Percentiles rank a stretch among this genome's conserved stretches.
phyloP scores from a whole-genome alignment of 2,797 vertebrate species.

The Gymnodraco acuticeps region DNA sequence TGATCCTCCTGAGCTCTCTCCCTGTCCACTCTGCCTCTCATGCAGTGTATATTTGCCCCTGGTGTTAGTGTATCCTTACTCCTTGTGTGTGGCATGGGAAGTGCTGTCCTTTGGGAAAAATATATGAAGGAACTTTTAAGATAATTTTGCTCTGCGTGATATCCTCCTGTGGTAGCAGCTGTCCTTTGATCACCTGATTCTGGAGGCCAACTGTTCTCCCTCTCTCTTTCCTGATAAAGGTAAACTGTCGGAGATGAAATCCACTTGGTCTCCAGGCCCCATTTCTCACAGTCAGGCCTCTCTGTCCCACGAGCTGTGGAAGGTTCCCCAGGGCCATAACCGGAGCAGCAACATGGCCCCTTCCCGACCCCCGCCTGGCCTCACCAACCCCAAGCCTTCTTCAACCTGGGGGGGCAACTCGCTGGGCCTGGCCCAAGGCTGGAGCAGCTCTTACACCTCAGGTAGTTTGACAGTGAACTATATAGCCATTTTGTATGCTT shows the following conservation, averaged over 20 bases:
- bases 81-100: conserved; percentile 60
- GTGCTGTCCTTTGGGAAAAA: conserved; percentile 19
- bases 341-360: conserved; percentile 91
- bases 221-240: conserved; percentile 78
- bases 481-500: not conserved
- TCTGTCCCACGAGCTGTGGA: conserved; percentile 98
- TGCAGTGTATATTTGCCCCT: conserved; percentile 36
- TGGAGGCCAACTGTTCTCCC: conserved; percentile 9
- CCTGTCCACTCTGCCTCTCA: conserved; percentile 26
- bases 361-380: conserved; percentile 94
- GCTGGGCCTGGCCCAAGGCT: conserved; percentile 89
- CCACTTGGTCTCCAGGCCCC: conserved; percentile 95
- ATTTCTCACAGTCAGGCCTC: conserved; percentile 95
- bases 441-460: conserved; percentile 97
- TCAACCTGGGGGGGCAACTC: conserved; percentile 97
- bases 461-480: conserved; percentile 74
- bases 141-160: conserved; percentile 11
- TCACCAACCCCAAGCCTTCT: conserved; percentile 95
- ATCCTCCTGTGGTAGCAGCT: conserved; percentile 19
- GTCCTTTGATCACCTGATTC: not conserved
- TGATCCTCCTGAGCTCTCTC: conserved; percentile 30
- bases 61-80: conserved; percentile 46
- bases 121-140: not conserved
- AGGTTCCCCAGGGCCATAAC: conserved; percentile 89
- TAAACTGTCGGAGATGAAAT: conserved; percentile 97